Base-by-base conservation (phyloP, 2,888 invertebrate species). In the Meteorus cinctellus region DNA sequence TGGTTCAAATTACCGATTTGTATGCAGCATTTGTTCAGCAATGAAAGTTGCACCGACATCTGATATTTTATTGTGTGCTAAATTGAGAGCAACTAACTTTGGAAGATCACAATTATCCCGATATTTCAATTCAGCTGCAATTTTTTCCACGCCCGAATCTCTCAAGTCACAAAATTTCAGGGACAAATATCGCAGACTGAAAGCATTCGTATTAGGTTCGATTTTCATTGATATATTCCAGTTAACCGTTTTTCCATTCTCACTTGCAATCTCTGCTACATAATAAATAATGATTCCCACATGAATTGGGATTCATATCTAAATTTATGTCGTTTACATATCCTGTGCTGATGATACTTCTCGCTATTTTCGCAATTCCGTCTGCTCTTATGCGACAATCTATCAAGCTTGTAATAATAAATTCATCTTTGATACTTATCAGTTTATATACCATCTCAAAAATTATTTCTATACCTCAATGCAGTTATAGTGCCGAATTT, bases 21-120 rank as follows among this genome's bases (percentile, higher is more conserved):
- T 84, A 29, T 89, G 86, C 67, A 90, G 82, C 79, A 88, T 85
- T 19, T 80, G 76, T 24, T 55, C 19, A 0, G 86, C 88, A 2
- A 90, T 72, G 19, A 84, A 70, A 36, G 45, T 55, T 4, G 84
- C 84, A 2, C 90, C 90, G 16, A 78, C 79, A 65, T 89, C 88
- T 24, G 85, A 85, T 31, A 90, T 82, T 51, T 79, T 80, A 81
- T 90, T 90, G 74, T 88, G 86, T 0, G 89, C 84, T 60, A 90
- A 74, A 82, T 90, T 88, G 48, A 90, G 78, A 41, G 83, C 84
- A 5, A 84, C 77, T 63, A 90, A 76, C 66, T 77, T 80, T 5
- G 85, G 79, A 5, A 72, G 27, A 6, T 81, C 65, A 3, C 85
- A 77, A 2, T 80, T 76, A 19, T 80, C 81, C 12, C 63, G 80